phyloP scores from a whole-genome alignment of 2,888 invertebrate genomes.

The Odontocerum albicorne region DNA sequence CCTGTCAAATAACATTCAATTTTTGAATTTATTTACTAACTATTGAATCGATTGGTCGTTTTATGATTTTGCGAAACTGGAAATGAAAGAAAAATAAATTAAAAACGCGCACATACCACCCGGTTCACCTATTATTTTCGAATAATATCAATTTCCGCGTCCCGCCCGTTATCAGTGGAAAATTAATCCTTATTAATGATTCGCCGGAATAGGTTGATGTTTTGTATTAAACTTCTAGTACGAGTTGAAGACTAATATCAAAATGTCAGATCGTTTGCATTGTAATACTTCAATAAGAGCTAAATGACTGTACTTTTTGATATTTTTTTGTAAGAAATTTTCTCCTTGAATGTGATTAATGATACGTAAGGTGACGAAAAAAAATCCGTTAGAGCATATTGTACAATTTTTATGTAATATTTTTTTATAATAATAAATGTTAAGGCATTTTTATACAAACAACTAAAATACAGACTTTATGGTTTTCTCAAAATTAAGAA shows the following conservation, averaged over 20 bases:
- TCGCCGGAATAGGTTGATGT: too few relatives aligned
- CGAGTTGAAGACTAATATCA: too few relatives aligned
- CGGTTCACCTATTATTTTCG: constrained; percentile 26
- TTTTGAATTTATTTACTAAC: neutral
- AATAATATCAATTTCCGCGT: constrained; percentile 28
- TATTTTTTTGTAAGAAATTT: too few relatives aligned
- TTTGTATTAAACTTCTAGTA: too few relatives aligned
- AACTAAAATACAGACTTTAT: neutral
- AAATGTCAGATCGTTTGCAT: too few relatives aligned
- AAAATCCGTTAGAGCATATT: constrained; percentile 5
- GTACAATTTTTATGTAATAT: neutral
- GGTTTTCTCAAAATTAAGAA: too few relatives aligned
- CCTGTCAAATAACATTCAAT: constrained; percentile 26
- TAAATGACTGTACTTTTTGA: too few relatives aligned
- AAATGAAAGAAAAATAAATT: constrained; percentile 8
- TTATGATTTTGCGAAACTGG: neutral
- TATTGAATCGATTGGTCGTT: neutral
- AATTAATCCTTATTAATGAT: constrained; percentile 19
- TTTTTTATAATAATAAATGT: neutral
- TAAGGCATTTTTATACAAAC: neutral
- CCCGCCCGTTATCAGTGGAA: constrained; percentile 25
- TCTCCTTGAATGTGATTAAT: too few relatives aligned
- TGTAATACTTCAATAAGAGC: too few relatives aligned
- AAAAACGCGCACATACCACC: constrained; percentile 20
- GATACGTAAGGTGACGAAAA: too few relatives aligned